phyloP scores from a whole-genome alignment of 2,888 invertebrate species.

The Parnassius mnemosyne region DNA sequence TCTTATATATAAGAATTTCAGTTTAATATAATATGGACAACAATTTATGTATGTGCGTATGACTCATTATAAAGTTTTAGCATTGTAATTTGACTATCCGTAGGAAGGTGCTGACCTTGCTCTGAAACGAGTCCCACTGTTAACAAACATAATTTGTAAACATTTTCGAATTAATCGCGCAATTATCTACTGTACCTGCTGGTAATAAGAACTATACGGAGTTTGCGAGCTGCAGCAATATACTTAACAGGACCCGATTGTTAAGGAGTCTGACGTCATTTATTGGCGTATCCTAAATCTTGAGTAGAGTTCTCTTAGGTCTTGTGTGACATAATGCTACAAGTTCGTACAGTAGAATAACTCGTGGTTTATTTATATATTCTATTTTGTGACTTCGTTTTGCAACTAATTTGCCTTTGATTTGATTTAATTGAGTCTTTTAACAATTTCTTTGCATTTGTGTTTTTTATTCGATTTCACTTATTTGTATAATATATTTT shows the following conservation, averaged over 20 bases:
- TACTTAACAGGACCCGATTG: conserved; percentile 11
- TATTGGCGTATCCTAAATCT: conserved; percentile 30
- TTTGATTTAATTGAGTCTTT: no score
- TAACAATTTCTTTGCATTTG: no score
- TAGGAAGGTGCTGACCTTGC: conserved; percentile 68
- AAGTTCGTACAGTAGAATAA: conserved; percentile 1
- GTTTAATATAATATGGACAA: no score
- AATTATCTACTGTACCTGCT: conserved; percentile 30
- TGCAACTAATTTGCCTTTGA: no score
- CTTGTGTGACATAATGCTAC: conserved; percentile 22
- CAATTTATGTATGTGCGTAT: conserved; percentile 23
- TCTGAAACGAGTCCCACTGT: conserved; percentile 31
- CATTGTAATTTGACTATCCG: conserved; percentile 56
- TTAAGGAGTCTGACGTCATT: conserved; percentile 32
- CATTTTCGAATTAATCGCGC: conserved; percentile 12
- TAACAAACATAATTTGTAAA: conserved; percentile 4
- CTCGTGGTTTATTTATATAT: neutral
- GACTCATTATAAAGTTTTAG: conserved; percentile 46
- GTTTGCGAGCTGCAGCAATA: conserved; percentile 2
- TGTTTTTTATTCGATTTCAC: no score
- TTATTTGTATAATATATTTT: no score
- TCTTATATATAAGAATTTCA: no score
- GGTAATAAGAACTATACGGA: conserved; percentile 12
- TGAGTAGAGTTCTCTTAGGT: conserved; percentile 25
- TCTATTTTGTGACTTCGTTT: no score